Percentiles rank a stretch among this genome's conserved stretches.
Evolutionary conservation across 2,888 invertebrate species (phyloP).

Genomic region (Octonoba sinensis): DNA sequence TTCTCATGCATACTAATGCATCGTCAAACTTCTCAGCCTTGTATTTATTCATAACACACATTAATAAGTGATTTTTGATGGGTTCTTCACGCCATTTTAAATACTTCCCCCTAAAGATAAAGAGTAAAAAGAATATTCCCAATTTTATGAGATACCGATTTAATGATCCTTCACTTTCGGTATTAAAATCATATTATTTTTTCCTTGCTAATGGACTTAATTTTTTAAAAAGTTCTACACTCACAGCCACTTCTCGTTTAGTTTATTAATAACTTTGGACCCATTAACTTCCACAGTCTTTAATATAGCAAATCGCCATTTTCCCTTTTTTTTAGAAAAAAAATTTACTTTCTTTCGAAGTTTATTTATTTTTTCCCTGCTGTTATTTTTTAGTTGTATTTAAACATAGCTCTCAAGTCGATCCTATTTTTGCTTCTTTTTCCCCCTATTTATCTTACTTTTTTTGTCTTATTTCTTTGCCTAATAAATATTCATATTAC

Average conservation of each 20-base stretch:
- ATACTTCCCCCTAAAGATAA: conserved; percentile 14
- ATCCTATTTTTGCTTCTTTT: conserved; percentile 1
- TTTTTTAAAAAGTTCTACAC: conserved; percentile 44
- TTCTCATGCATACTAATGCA: too few relatives aligned
- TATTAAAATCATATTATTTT: conserved; percentile 63
- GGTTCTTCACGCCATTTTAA: conserved; percentile 31
- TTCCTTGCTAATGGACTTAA: conserved; percentile 57
- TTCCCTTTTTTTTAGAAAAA: conserved; percentile 18
- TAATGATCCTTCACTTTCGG: conserved; percentile 61
- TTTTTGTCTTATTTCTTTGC: neutral
- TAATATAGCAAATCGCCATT: conserved; percentile 21
- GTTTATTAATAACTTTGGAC: conserved; percentile 62
- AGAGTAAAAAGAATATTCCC: conserved; percentile 44
- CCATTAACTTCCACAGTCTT: conserved; percentile 54
- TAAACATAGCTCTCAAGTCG: neutral
- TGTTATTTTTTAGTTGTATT: conserved; percentile 29
- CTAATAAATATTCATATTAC: too few relatives aligned
- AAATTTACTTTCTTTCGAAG: neutral
- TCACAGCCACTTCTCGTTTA: conserved; percentile 37
- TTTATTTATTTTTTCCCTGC: neutral
- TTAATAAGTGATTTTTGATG: conserved; percentile 64
- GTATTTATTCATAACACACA: conserved; percentile 60
- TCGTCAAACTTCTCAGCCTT: conserved; percentile 21
- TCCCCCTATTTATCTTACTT: neutral
- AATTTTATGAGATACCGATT: conserved; percentile 64